phyloP scores from a whole-genome alignment of 2,113 vertebrate genomes.

The Brachyistius frenatus region DNA sequence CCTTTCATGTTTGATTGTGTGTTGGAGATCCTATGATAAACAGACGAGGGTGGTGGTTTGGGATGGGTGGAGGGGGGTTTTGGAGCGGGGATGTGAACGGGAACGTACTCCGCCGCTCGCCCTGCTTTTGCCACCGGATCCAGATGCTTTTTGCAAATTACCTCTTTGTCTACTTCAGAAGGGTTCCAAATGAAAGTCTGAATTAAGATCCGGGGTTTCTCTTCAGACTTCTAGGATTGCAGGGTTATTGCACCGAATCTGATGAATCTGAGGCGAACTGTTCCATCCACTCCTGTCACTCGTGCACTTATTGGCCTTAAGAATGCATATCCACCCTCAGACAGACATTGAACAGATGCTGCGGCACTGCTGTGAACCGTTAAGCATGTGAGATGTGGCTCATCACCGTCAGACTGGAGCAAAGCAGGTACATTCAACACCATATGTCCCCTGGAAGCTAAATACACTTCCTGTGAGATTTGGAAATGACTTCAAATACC shows the following conservation, averaged over 20 bases:
- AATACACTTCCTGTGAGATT: conserved; percentile 53
- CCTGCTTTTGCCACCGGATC: conserved; percentile 74
- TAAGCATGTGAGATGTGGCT: conserved; percentile 60
- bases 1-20: conserved; percentile 89
- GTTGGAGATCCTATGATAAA: conserved; percentile 88
- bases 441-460: conserved; percentile 41
- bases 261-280: conserved; percentile 74
- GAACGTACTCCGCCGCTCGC: conserved; percentile 62
- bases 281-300: conserved; percentile 64
- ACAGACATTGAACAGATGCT: conserved; percentile 83
- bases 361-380: conserved; percentile 62
- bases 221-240: conserved; percentile 78
- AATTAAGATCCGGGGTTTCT: conserved; percentile 76
- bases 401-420: conserved; percentile 53
- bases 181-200: conserved; percentile 70
- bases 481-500: conserved; percentile 41
- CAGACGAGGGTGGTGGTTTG: conserved; percentile 82
- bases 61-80: conserved; percentile 38
- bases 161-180: conserved; percentile 83
- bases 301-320: conserved; percentile 60
- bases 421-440: conserved; percentile 69
- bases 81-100: conserved; percentile 56
- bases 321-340: conserved; percentile 61
- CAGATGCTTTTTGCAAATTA: conserved; percentile 85
- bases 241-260: conserved; percentile 78